A percentile compares a stretch with the other conserved stretches of the same genome.
phyloP scores from a whole-genome alignment of 2,113 vertebrate species.

The Cochlearius cochlearius region DNA sequence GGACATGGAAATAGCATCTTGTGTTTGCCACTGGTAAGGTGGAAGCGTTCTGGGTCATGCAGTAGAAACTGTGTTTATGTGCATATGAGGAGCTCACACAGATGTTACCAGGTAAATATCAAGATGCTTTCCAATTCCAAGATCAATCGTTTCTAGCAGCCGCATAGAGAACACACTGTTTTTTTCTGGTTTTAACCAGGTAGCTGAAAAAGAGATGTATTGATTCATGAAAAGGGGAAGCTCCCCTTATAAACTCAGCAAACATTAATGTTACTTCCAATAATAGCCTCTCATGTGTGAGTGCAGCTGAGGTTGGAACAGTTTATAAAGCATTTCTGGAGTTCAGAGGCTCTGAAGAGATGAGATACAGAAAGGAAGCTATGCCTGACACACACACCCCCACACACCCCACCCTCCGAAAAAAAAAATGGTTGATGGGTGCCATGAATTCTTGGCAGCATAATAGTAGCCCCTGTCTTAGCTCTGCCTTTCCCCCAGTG shows the following conservation, averaged over 20 bases:
- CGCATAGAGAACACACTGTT: background rate
- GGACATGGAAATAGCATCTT: background rate
- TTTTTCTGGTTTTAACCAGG: background rate
- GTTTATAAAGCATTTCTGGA: background rate
- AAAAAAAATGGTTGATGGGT: background rate
- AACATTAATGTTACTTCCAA: background rate
- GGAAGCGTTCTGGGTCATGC: background rate
- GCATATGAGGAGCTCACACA: background rate
- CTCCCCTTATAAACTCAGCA: background rate
- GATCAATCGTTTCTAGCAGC: background rate
- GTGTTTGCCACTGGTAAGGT: background rate
- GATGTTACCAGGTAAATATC: background rate
- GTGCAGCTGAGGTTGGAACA: background rate
- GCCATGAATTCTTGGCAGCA: background rate
- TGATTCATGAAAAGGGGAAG: background rate
- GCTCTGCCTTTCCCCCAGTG: background rate
- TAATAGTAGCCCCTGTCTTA: background rate
- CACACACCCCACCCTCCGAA: no score
- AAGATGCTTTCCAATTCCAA: background rate
- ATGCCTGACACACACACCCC: no score
- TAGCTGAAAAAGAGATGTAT: background rate
- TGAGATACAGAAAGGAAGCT: background rate
- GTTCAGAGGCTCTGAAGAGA: background rate
- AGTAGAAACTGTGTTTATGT: background rate
- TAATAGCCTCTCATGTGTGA: background rate